phyloP scores from a whole-genome alignment of 2,797 vertebrate genomes.

The Mionectes olivaceus region DNA sequence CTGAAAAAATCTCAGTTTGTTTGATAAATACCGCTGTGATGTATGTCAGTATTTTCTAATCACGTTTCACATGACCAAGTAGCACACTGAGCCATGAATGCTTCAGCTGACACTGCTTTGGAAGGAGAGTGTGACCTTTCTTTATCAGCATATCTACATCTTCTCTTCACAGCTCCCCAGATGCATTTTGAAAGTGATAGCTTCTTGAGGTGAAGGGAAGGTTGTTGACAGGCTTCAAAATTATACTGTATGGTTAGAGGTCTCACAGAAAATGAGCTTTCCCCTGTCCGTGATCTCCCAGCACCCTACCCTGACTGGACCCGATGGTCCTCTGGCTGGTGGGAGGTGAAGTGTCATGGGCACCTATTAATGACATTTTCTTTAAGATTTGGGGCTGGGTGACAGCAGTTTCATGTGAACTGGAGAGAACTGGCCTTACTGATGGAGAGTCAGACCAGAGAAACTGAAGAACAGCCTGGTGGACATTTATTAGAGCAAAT shows the following conservation, averaged over 20 bases:
- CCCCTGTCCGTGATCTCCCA: background rate
- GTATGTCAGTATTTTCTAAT: background rate
- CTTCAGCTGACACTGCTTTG: background rate
- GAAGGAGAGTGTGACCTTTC: background rate
- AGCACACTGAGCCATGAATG: background rate
- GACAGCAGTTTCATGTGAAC: background rate
- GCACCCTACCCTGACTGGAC: background rate
- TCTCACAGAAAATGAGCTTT: background rate
- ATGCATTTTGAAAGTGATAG: background rate
- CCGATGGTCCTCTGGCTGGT: background rate
- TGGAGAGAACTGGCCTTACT: background rate
- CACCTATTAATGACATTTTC: background rate
- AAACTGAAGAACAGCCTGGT: background rate
- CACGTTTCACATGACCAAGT: background rate
- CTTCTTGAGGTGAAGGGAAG: background rate
- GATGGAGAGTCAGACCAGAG: background rate
- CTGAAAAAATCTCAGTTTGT: background rate
- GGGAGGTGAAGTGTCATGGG: background rate
- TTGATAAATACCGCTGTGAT: background rate
- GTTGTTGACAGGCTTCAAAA: background rate
- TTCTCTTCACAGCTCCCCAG: background rate
- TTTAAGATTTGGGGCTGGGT: background rate
- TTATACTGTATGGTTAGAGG: accelerated
- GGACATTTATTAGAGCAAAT: background rate
- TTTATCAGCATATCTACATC: background rate